phyloP scores from a whole-genome alignment of 2,113 vertebrate genomes.

The Oryzias javanicus region DNA sequence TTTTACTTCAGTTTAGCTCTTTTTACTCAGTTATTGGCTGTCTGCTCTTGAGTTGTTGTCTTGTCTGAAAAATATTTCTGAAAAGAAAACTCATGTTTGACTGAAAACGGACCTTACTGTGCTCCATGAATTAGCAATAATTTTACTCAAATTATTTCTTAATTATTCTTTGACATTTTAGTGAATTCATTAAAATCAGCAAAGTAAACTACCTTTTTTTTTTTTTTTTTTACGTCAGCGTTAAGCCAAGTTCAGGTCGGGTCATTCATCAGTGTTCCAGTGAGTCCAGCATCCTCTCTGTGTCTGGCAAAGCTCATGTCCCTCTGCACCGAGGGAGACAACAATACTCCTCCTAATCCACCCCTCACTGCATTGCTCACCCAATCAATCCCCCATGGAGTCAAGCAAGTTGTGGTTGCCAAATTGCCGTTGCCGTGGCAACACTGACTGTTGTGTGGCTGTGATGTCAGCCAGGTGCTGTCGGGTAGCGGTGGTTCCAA shows the following conservation, averaged over 20 bases:
- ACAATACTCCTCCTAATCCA: conserved; percentile 61
- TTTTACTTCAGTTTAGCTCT: conserved; percentile 51
- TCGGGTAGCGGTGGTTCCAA: conserved; percentile 36
- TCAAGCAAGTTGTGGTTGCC: conserved; percentile 51
- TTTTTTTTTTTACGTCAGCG: conserved; percentile 3
- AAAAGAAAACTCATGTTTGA: conserved; percentile 1
- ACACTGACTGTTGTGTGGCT: conserved; percentile 31
- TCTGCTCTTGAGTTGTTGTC: conserved; percentile 5
- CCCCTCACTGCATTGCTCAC: conserved; percentile 58
- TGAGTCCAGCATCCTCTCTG: conserved; percentile 28
- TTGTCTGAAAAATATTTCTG: too few species aligned
- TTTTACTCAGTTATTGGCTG: conserved; percentile 40
- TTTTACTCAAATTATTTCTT: background rate
- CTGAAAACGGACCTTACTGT: conserved; percentile 8
- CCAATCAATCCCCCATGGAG: conserved; percentile 64
- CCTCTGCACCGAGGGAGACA: conserved; percentile 36
- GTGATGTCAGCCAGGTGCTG: conserved; percentile 68
- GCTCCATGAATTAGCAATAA: conserved; percentile 1
- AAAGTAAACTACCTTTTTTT: conserved; percentile 34
- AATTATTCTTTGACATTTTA: conserved; percentile 25
- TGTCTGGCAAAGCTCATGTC: conserved; percentile 35
- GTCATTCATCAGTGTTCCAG: conserved; percentile 29
- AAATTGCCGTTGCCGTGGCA: conserved; percentile 59
- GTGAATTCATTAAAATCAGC: conserved; percentile 22
- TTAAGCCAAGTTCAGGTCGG: conserved; percentile 24